A percentile compares a stretch with the other conserved stretches of the same genome.
These are phyloP conservation scores for Cerceris ruficornis DNA, from an alignment of 2,888 invertebrate genomes.

Conservation along the genomic window DNA sequence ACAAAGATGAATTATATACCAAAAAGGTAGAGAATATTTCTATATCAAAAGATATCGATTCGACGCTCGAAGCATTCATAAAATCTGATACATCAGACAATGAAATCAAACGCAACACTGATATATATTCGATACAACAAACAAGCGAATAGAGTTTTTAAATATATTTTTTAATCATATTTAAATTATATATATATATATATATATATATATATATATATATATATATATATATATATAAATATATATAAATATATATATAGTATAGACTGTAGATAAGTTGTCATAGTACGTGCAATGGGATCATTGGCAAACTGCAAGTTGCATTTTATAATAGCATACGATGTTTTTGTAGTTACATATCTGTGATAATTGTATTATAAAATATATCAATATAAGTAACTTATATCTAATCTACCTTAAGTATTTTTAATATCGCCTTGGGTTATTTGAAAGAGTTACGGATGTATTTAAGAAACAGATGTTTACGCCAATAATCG, in stretches of 20 bases:
- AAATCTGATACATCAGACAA: slow-evolving; percentile 62
- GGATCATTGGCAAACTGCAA: slow-evolving; percentile 67
- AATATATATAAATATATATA: not conserved
- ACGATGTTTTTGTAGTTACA: slow-evolving; percentile 80
- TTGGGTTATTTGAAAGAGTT: slow-evolving; percentile 42
- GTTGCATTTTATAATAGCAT: slow-evolving; percentile 77
- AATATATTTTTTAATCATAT: slow-evolving; percentile 70
- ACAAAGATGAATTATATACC: slow-evolving; percentile 57
- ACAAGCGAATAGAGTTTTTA: slow-evolving; percentile 63
- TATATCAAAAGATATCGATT: slow-evolving; percentile 61
- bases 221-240: slow-evolving; percentile 16
- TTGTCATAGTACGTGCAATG: slow-evolving; percentile 68
- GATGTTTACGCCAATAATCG: slow-evolving; percentile 17
- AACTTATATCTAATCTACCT: slow-evolving; percentile 71
- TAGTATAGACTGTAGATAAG: slow-evolving; percentile 61
- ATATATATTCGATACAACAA: slow-evolving; percentile 61
- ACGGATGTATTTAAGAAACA: slow-evolving; percentile 44
- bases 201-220: too few species aligned
- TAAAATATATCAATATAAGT: slow-evolving; percentile 74
- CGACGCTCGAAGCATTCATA: slow-evolving; percentile 64
- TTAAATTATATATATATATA: slow-evolving; percentile 57
- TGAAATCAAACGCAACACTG: slow-evolving; percentile 66
- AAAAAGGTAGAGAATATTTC: slow-evolving; percentile 62
- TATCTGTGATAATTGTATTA: slow-evolving; percentile 81
- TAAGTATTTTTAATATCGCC: slow-evolving; percentile 51